Evolutionary conservation across 2,888 invertebrate species (phyloP).

Genomic region (Acleris literana): DNA sequence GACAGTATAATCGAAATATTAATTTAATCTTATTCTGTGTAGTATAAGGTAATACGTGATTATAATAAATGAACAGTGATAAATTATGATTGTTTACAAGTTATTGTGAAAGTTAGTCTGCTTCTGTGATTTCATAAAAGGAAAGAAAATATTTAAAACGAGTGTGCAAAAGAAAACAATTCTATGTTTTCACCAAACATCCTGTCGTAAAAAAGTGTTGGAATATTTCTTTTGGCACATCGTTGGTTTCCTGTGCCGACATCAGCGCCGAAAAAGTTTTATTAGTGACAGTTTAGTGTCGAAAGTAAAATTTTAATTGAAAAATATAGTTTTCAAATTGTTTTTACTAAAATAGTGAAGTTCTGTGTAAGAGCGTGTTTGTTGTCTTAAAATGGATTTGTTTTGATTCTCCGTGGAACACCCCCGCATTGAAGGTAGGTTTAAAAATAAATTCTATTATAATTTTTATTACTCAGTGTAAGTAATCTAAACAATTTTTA

Average conservation of each 20-base stretch:
- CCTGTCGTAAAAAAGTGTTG: slow-evolving; percentile 29
- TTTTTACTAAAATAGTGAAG: slow-evolving; percentile 11
- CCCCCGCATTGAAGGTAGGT: slow-evolving; percentile 64
- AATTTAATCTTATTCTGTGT: slow-evolving; percentile 12
- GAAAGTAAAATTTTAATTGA: neutral
- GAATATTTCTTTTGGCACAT: slow-evolving; percentile 18
- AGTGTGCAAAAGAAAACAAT: slow-evolving; percentile 31
- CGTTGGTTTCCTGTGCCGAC: slow-evolving; percentile 10
- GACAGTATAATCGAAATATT: slow-evolving; percentile 12
- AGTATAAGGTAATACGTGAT: neutral
- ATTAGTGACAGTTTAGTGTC: neutral
- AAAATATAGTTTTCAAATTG: neutral
- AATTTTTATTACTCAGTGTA: neutral
- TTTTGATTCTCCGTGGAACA: slow-evolving; percentile 39
- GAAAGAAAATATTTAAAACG: slow-evolving; percentile 31
- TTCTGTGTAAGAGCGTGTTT: slow-evolving; percentile 17
- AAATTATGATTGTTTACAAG: neutral
- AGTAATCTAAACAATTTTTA: no score
- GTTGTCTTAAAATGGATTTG: slow-evolving; percentile 51
- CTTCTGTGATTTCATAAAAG: slow-evolving; percentile 25
- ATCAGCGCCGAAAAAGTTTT: slow-evolving; percentile 4
- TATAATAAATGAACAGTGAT: neutral
- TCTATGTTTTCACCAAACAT: slow-evolving; percentile 53
- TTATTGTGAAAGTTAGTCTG: slow-evolving; percentile 1
- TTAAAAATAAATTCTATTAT: slow-evolving; percentile 49